These are phyloP conservation scores for Willisornis vidua DNA, from an alignment of 2,113 vertebrate genomes.

Conservation along the genomic window DNA sequence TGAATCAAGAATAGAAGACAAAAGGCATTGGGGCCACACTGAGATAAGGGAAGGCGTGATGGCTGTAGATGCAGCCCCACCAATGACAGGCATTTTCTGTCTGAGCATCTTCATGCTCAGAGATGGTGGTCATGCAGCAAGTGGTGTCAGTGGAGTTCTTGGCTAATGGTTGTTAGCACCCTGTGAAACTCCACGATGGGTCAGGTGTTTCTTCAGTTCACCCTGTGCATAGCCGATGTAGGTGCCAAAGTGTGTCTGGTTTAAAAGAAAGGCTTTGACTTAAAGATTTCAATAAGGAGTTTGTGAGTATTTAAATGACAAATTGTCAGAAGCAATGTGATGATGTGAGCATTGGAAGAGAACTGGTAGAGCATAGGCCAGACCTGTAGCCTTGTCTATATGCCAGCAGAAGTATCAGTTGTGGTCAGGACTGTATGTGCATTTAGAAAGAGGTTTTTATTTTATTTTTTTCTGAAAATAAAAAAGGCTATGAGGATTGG, in stretches of 20 bases:
- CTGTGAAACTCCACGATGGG: accelerated
- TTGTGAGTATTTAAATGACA: not conserved
- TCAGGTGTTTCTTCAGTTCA: not conserved
- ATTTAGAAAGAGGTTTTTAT: not conserved
- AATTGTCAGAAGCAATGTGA: not conserved
- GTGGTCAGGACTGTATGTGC: not conserved
- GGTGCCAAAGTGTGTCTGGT: not conserved
- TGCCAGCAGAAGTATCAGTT: not conserved
- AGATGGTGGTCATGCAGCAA: accelerated
- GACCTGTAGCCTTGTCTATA: not conserved
- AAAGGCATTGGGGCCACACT: accelerated
- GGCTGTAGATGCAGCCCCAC: not conserved
- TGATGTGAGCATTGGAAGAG: not conserved
- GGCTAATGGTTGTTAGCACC: not conserved
- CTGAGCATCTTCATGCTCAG: not conserved
- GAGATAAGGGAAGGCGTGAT: accelerated
- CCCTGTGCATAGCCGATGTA: not conserved
- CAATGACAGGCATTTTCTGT: accelerated
- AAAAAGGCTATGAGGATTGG: not conserved
- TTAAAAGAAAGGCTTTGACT: not conserved
- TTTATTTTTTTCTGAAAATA: not conserved
- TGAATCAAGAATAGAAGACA: not conserved
- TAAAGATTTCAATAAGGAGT: not conserved
- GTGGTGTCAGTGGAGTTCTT: not conserved
- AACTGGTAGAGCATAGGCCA: not conserved